Conservation (phyloP, 2,888 invertebrate genomes). For the Metellina segmentata region DNA sequence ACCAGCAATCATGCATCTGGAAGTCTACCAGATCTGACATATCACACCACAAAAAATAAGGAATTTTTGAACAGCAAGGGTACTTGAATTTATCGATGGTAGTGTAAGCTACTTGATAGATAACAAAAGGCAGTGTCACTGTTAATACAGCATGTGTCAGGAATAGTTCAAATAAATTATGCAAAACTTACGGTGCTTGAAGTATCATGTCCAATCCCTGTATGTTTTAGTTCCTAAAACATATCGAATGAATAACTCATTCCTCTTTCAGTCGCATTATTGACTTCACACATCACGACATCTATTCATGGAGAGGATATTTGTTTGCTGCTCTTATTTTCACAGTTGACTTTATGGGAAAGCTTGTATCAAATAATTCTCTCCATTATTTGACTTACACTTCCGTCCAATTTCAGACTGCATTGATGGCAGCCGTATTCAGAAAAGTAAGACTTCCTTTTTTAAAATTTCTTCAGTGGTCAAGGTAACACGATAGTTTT, state of each 20-base stretch:
- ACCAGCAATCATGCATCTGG: too few species aligned
- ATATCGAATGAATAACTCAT: background rate
- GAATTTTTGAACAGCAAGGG: too few species aligned
- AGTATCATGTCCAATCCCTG: background rate
- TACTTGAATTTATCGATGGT: too few species aligned
- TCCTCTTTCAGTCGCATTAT: slow-evolving; percentile 53
- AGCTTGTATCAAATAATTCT: slow-evolving; percentile 21
- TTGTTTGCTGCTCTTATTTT: slow-evolving; percentile 50
- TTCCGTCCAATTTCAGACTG: slow-evolving; percentile 30
- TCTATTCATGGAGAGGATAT: slow-evolving; percentile 55
- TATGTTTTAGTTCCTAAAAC: background rate
- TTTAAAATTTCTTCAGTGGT: background rate
- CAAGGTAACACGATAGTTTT: background rate
- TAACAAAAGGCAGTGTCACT: background rate
- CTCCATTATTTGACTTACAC: background rate
- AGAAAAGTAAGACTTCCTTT: slow-evolving; percentile 42
- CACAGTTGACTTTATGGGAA: slow-evolving; percentile 26
- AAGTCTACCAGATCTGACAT: too few species aligned
- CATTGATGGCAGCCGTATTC: slow-evolving; percentile 43
- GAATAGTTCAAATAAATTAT: background rate
- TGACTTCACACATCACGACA: slow-evolving; percentile 44
- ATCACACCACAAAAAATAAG: too few species aligned
- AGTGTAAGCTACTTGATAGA: background rate
- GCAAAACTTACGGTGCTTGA: background rate
- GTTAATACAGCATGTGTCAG: background rate